Evolutionary conservation across 2,797 vertebrate species (phyloP).

Genomic region (Acanthiza pusilla): DNA sequence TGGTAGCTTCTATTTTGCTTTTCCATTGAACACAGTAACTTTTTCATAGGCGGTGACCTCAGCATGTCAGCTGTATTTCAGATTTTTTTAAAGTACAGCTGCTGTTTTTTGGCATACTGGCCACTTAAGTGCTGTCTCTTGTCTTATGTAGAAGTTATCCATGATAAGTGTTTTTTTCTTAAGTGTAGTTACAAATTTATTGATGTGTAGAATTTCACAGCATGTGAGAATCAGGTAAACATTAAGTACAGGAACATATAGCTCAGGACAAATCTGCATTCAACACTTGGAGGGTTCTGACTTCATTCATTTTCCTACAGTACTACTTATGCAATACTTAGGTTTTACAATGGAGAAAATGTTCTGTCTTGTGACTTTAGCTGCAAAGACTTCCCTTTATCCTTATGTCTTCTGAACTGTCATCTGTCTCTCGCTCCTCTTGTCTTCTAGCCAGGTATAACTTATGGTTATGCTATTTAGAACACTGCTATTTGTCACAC

Average conservation of each 20-base stretch:
- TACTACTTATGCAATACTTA: background rate
- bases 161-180: rapidly evolving
- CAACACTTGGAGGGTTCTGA: background rate
- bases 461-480: background rate
- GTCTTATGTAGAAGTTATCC: background rate
- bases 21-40: background rate
- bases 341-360: background rate
- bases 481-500: background rate
- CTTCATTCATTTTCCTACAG: background rate
- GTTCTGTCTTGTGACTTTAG: background rate
- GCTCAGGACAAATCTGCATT: background rate
- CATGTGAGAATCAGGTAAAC: background rate
- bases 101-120: background rate
- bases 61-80: background rate
- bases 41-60: background rate
- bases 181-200: background rate
- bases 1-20: background rate
- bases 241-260: background rate
- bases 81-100: background rate
- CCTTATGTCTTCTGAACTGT: background rate
- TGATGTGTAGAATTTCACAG: background rate
- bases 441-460: background rate
- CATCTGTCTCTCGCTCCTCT: background rate
- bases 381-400: background rate
- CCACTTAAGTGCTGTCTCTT: background rate